Conservation (phyloP, 2,888 invertebrate species). For the Bombylius discolor region DNA sequence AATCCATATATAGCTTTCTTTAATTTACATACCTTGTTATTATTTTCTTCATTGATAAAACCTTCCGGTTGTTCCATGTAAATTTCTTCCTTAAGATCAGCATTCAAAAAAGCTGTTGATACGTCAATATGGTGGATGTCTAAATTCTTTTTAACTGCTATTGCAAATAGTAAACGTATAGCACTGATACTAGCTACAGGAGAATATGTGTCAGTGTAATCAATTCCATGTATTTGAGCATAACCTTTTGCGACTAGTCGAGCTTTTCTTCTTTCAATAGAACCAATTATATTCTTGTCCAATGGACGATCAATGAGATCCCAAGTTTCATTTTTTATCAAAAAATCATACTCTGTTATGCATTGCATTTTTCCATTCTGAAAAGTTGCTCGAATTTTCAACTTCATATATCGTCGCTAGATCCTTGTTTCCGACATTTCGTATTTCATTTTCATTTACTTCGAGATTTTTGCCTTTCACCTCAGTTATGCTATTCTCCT, state of each 20-base stretch:
- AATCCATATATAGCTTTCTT: too few species aligned
- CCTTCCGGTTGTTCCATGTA: slow-evolving; percentile 8
- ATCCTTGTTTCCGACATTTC: neutral
- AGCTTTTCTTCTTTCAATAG: slow-evolving; percentile 9
- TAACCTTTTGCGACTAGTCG: slow-evolving; percentile 15
- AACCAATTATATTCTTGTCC: neutral
- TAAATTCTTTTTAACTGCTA: neutral
- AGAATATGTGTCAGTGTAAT: neutral
- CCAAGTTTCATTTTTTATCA: neutral
- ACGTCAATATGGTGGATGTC: neutral
- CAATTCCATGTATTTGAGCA: slow-evolving; percentile 10
- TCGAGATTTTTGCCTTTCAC: neutral
- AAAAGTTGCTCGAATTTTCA: neutral
- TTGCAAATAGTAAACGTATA: neutral
- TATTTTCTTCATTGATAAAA: neutral
- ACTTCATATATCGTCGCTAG: neutral
- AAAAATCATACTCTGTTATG: neutral
- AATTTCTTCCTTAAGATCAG: neutral
- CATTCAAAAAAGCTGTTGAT: neutral
- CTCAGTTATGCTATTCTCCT: neutral
- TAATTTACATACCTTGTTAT: neutral
- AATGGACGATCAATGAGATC: neutral
- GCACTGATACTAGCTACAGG: neutral
- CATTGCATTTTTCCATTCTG: neutral
- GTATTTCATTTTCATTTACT: neutral